Evolutionary conservation across 2,888 invertebrate genomes (phyloP), one percentile per base, ranked within the genome.

Genomic region (Pycnomerus fuliginosus): DNA sequence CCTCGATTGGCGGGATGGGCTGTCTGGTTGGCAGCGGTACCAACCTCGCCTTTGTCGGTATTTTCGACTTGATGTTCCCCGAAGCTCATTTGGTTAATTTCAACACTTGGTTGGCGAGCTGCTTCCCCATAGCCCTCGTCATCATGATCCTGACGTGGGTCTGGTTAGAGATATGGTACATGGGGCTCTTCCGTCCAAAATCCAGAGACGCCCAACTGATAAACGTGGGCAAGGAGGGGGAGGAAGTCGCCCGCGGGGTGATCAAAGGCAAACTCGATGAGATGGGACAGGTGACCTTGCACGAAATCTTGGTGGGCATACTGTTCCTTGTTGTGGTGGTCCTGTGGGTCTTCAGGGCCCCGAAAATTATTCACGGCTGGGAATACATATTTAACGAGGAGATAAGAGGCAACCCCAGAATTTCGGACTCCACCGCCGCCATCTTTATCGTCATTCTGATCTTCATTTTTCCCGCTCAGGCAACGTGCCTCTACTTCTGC

Each of bases 291-390:
- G 80, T 87, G 66, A 80, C 80, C n/a, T 85, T 85, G 74, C 89
- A 90, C 54, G 90, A 92, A 70, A 79, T 74, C 64, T 77, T 77
- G 35, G 85, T 90, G 0, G 85, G 85, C 15, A 48, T 80, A 2
- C 74, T 90, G 37, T 96, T 96, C 69, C 68, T 88, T 14, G 51
- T 85, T 4, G 84, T 93, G 5, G 86, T 95, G 8, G 62, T 87
- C 36, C 77, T 95, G 60, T 96, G 94, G 85, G 88, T 95, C 69
- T 88, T 92, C 68, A 80, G 94, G 34, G 84, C 84, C 48, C 95
- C 95, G 0, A 89, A 90, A 48, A 90, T 94, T 68, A 84, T 92
- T 61, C 75, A 77, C 0, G 95, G 95, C 1, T 95, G 95, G 93
- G 88, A 90, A 1, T 80, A 82, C 44, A 70, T 80, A 16, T 74